Base-by-base conservation (phyloP, 2,797 vertebrate species). In the Myotis daubentonii region DNA sequence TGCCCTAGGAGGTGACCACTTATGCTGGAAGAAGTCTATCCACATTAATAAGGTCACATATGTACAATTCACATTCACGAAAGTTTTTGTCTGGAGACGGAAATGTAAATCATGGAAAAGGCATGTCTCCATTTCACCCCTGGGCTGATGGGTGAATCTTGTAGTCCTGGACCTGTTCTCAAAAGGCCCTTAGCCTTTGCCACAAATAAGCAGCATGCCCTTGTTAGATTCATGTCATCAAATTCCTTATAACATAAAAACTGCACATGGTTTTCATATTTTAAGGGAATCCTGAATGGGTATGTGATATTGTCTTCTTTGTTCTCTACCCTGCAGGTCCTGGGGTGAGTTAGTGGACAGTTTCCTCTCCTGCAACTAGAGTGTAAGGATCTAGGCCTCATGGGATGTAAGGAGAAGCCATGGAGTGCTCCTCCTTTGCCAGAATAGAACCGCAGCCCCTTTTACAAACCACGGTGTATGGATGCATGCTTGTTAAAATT, bases 171-270 rank as follows among this genome's bases (percentile, higher is more conserved):
- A 25, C 30, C 30, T 62, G 5, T 3, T 10, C 65, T 76, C 33
- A 16, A 38, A 89, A 71, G 47, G 25, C 38, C 75, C 22, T 89
- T 22, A 38, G n/a, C 44, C 44, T 36, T 33, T 41, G 28, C 23
- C 62, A 87, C 16, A 66, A 71, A 83, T 36, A 76, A 72, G 33
- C 12, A 91, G 30, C 23, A 60, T 6, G 30, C 1, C 33, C 49
- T 60, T 53, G n/a, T 30, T 53, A 16, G 33, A 55, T 82, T 82
- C 70, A 76, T 68, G 71, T 85, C 36, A 87, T 36, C 71, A 65
- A 87, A 47, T 79, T 93, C 53, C 38, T 87, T 53, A 41, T 57
- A 7, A 82, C 78, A 71, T 81, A 81, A 89, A 88, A 81, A 25
- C 2, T 23, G 2, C 8, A 76, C 0, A 3, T 57, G 17, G 6